Conservation (phyloP, 64 coral and sea anemone species). For the Catalaphyllia jardinei region DNA sequence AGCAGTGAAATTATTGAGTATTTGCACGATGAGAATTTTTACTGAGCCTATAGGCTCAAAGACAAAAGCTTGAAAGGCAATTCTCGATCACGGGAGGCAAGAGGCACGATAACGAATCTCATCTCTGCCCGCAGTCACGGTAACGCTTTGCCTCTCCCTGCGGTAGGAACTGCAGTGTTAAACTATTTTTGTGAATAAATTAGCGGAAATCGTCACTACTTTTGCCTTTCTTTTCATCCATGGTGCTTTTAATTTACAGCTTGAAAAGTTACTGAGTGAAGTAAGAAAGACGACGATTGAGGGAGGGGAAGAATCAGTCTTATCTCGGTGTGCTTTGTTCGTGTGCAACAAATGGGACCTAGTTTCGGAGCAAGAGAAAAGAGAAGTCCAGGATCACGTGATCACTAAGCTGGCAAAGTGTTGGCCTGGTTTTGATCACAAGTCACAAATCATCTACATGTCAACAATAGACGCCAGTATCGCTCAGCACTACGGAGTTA, state of each 20-base stretch:
- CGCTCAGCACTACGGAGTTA: not conserved
- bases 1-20: no score
- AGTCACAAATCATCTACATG: not conserved
- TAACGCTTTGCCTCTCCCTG: no score
- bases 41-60: no score
- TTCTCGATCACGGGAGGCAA: no score
- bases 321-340: not conserved
- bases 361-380: not conserved
- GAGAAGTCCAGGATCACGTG: not conserved
- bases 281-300: not conserved
- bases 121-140: no score
- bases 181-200: no score
- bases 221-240: no score
- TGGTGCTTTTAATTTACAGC: not conserved
- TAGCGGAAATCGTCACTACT: no score
- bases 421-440: not conserved
- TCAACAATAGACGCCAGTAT: not conserved
- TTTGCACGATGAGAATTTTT: no score
- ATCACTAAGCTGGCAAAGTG: not conserved
- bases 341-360: constrained; percentile 36
- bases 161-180: no score
- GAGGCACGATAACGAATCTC: no score
- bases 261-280: not conserved
- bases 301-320: not conserved
- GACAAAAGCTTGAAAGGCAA: no score